Conservation (phyloP, 2,113 vertebrate species). For the Pavo muticus region DNA sequence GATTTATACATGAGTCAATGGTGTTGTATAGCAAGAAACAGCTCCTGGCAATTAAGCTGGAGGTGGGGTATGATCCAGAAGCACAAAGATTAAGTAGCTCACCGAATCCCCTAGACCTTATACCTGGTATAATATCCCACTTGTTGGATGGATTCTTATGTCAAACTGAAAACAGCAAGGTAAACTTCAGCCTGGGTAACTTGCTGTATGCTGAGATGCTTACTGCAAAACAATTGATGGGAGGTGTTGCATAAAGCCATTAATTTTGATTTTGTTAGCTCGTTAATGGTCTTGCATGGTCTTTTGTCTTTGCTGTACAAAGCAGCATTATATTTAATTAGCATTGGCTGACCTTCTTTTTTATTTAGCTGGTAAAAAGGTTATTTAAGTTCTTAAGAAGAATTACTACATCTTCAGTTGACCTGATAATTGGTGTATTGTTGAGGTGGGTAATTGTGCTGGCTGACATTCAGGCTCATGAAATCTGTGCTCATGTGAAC, state of each 20-base stretch:
- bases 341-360: conserved; percentile 67
- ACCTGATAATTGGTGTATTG: conserved; percentile 65
- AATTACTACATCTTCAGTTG: conserved; percentile 40
- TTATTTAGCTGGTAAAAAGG: conserved; percentile 74
- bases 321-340: conserved; percentile 64
- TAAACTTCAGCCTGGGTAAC: background rate
- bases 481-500: background rate
- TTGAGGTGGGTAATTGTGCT: conserved; percentile 39
- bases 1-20: background rate
- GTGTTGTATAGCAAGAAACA: background rate
- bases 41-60: background rate
- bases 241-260: conserved; percentile 29
- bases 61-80: background rate
- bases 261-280: conserved; percentile 63
- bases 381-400: conserved; percentile 71
- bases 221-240: conserved; percentile 40
- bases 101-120: background rate
- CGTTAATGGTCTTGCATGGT: conserved; percentile 60
- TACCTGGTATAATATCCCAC: background rate
- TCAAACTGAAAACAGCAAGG: background rate
- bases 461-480: background rate
- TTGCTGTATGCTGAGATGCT: background rate
- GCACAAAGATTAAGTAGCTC: background rate
- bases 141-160: fast-evolving
- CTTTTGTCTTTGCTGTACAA: conserved; percentile 34